Evolutionary conservation across 2,888 invertebrate species (phyloP).

Genomic region (Leucozona laternaria): DNA sequence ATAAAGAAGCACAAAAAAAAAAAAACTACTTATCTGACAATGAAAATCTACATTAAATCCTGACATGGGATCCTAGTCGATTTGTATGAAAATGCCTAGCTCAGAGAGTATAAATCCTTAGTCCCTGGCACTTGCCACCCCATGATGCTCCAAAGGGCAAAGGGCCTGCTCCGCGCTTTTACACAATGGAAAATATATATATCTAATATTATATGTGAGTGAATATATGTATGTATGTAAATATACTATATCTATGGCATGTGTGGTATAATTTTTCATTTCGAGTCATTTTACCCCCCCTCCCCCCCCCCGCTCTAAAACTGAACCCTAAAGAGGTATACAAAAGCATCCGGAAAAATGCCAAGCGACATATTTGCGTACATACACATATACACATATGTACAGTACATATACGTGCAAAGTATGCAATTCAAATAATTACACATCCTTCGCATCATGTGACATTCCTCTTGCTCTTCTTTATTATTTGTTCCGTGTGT

Average conservation of each 20-base stretch:
- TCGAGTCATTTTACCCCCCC: slow-evolving; percentile 14
- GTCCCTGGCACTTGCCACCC: slow-evolving; percentile 11
- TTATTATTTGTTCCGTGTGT: slow-evolving; percentile 1
- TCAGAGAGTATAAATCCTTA: slow-evolving; percentile 2
- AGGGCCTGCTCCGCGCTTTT: slow-evolving; percentile 48
- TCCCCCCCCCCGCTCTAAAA: not conserved
- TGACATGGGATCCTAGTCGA: slow-evolving; percentile 56
- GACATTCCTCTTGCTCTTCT: slow-evolving; percentile 29
- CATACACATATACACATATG: not conserved
- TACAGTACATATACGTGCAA: slow-evolving; percentile 41
- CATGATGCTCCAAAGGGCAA: slow-evolving; percentile 41
- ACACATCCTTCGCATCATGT: slow-evolving; percentile 54
- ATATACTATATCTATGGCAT: slow-evolving; percentile 28
- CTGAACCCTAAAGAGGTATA: slow-evolving; percentile 42
- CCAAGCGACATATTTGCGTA: slow-evolving; percentile 62
- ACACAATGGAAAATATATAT: slow-evolving; percentile 17
- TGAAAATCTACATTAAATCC: slow-evolving; percentile 73
- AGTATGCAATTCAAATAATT: slow-evolving; percentile 66
- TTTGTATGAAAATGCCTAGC: slow-evolving; percentile 34
- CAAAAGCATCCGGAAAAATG: slow-evolving; percentile 65
- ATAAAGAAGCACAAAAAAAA: not conserved
- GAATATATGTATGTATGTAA: too few relatives aligned
- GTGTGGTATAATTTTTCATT: slow-evolving; percentile 72
- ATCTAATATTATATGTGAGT: not conserved
- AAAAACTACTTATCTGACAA: slow-evolving; percentile 61